phyloP scores from a whole-genome alignment of 2,888 invertebrate species.

The Nudaria mundana region DNA sequence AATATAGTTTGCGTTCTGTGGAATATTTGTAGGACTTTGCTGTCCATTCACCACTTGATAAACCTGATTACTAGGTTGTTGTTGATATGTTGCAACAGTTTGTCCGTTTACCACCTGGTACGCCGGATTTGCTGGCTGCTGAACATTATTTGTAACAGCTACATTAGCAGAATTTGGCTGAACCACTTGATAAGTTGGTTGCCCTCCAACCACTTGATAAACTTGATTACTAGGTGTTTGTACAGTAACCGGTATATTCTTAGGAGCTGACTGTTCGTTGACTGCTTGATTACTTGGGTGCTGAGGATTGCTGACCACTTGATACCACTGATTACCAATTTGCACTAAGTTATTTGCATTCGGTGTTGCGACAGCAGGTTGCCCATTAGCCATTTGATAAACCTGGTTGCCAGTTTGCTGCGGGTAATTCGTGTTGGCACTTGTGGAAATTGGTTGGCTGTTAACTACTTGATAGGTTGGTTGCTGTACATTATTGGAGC shows the following conservation, averaged over 20 bases:
- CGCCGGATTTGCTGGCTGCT: neutral
- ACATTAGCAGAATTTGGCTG: neutral
- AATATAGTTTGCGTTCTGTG: conserved; percentile 9
- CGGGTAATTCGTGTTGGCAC: neutral
- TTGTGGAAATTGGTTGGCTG: neutral
- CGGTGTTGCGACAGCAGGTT: neutral
- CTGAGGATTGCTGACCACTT: conserved; percentile 7
- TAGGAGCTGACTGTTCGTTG: conserved; percentile 11
- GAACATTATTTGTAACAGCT: neutral
- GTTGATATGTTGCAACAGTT: neutral
- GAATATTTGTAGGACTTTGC: conserved; percentile 5
- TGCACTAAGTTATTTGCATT: neutral
- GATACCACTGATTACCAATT: neutral
- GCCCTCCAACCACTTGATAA: neutral
- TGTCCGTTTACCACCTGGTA: neutral
- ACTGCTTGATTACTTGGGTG: conserved; percentile 13
- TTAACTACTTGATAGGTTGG: neutral
- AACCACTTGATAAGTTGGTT: too few species aligned
- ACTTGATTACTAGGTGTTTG: neutral
- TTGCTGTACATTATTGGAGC: neutral
- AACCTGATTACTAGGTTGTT: conserved; percentile 10
- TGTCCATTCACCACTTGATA: conserved; percentile 15
- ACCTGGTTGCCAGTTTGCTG: neutral
- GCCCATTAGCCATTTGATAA: neutral
- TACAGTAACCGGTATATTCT: conserved; percentile 12